Base-by-base conservation (phyloP, 2,797 vertebrate species). In the Crocodylus rhombifer region DNA sequence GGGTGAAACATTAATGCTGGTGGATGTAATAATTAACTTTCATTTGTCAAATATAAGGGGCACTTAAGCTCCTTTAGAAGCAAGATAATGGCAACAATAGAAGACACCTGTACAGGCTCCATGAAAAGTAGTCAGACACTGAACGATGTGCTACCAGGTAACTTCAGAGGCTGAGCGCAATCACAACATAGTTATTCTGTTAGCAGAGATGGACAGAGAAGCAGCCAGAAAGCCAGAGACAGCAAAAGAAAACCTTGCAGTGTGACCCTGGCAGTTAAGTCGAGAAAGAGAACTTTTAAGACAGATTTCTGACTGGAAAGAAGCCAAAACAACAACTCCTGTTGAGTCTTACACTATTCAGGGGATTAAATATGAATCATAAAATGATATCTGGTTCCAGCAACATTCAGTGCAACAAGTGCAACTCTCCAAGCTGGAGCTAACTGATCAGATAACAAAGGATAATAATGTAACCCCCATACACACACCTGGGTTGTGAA, bases 221-320 rank as follows among this genome's bases (percentile, higher is more conserved):
- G 57, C 5, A 33, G 42, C 73, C 42, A 73, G 84, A 93, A 91
- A 84, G 63, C 21, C 74, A 94, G 79, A 2, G 30, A 58, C 57
- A 80, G 42, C 55, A 74, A 60, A 51, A 91, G 71, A 80, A 94
- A 89, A 73, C 16, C 82, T 77, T 88, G 89, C 30, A 21, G 94
- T 93, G 33, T 74, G 56, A 62, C 62, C 61, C 57, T 0, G 64
- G 91, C 83, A 88, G 21, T 18, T 51, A 79, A 93, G 77, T 64
- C 92, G 8, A 89, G 4, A 7, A 42, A 16, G 23, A 92, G 42
- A 82, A 42, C 74, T 26, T 81, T 77, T 79, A 1, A 0, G 83
- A 64, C 36, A 36, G 65, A 79, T 4, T 21, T 65, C 60, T 83
- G 56, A 91, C 86, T 89, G 84, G 93, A 88, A 94, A 7, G 28